These are phyloP conservation scores for Coelopa frigida DNA, from an alignment of 1,140 invertebrate genomes.

Conservation along the genomic window DNA sequence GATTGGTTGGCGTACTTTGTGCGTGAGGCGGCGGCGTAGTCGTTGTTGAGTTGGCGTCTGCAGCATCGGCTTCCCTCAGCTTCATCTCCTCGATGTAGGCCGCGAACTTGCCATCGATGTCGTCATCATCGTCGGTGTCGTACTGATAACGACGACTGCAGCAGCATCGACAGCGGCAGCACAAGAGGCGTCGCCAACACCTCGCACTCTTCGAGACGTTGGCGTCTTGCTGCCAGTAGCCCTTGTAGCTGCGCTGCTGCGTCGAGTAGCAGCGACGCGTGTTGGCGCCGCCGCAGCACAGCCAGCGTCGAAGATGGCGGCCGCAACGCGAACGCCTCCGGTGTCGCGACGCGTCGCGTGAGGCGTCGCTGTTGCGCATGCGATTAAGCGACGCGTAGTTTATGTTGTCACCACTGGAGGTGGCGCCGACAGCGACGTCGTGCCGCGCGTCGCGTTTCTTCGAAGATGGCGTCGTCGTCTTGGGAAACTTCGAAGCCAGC, in stretches of 20 bases:
- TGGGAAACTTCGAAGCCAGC: background rate
- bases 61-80: constrained; percentile 21
- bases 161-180: constrained; percentile 10
- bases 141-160: constrained; percentile 22
- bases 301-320: background rate
- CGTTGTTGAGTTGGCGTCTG: background rate
- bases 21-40: background rate
- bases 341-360: constrained; percentile 3
- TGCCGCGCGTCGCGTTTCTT: background rate
- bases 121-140: constrained; percentile 42
- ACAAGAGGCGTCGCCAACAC: constrained; percentile 17
- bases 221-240: too few relatives aligned
- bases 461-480: background rate
- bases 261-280: too few relatives aligned
- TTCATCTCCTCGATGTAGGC: constrained; percentile 43
- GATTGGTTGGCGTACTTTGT: constrained; percentile 6
- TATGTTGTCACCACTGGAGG: constrained; percentile 25
- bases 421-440: background rate
- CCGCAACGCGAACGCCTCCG: background rate
- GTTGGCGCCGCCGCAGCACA: too few relatives aligned
- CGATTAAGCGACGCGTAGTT: constrained; percentile 39
- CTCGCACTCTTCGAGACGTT: background rate
- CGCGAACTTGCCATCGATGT: constrained; percentile 45
- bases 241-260: constrained; percentile 1
- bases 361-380: constrained; percentile 22